Evolutionary conservation across 1,140 invertebrate genomes (phyloP).

Genomic region (Maconellicoccus hirsutus): DNA sequence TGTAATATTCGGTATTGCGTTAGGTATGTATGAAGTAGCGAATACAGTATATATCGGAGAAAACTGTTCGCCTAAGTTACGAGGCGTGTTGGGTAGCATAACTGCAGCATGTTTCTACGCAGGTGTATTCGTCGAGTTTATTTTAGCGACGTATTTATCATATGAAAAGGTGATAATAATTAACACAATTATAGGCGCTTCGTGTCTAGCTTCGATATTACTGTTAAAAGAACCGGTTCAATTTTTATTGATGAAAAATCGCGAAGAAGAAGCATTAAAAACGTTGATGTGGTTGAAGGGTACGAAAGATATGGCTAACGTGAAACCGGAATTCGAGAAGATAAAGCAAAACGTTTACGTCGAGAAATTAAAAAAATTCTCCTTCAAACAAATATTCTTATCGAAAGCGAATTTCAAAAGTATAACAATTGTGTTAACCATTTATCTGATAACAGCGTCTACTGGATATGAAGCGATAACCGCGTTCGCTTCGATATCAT

Average conservation of each 20-base stretch:
- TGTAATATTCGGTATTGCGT: slow-evolving; percentile 44
- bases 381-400: slow-evolving; percentile 36
- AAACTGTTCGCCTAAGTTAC: slow-evolving; percentile 40
- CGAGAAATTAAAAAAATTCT: slow-evolving; percentile 33
- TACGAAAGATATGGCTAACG: neutral
- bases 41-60: slow-evolving; percentile 76
- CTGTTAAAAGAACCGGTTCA: slow-evolving; percentile 72
- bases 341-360: slow-evolving; percentile 31
- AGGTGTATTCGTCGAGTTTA: slow-evolving; percentile 66
- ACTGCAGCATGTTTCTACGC: slow-evolving; percentile 64
- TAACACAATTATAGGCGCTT: slow-evolving; percentile 44
- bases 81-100: slow-evolving; percentile 47
- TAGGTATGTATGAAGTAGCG: slow-evolving; percentile 60
- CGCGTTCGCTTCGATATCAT: slow-evolving; percentile 31
- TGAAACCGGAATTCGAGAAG: slow-evolving; percentile 27
- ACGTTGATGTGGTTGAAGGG: slow-evolving; percentile 53
- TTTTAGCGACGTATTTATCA: slow-evolving; percentile 55
- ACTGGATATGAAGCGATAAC: slow-evolving; percentile 30
- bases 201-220: slow-evolving; percentile 51
- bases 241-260: slow-evolving; percentile 47
- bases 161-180: slow-evolving; percentile 54
- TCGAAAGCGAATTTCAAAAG: slow-evolving; percentile 38
- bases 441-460: slow-evolving; percentile 24
- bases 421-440: slow-evolving; percentile 39
- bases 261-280: slow-evolving; percentile 46